A percentile compares a stretch with the other conserved stretches of the same genome.
Evolutionary conservation across 2,888 invertebrate species (phyloP).

Genomic region (Hypercompe scribonia): DNA sequence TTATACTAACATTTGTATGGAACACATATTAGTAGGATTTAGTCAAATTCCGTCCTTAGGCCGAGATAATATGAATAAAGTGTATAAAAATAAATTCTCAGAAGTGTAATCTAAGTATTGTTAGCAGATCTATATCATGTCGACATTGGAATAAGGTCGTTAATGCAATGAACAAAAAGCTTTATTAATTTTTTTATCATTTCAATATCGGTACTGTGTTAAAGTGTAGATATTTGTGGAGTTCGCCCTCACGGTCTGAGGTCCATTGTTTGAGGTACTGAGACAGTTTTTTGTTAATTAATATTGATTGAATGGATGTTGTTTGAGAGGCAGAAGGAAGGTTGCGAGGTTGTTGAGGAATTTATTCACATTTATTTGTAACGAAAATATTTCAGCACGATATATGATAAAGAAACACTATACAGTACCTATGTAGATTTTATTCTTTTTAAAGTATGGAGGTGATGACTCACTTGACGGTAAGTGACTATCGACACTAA

Average conservation of each 20-base stretch:
- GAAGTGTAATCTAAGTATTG: conserved; percentile 34
- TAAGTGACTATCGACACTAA: too few relatives aligned
- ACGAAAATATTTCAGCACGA: not conserved
- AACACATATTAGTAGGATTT: too few relatives aligned
- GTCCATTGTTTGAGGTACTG: conserved; percentile 9
- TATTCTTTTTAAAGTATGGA: too few relatives aligned
- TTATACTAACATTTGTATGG: too few relatives aligned
- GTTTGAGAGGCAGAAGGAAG: not conserved
- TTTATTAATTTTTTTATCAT: conserved; percentile 4
- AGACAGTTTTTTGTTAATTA: conserved; percentile 12
- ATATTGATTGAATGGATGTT: not conserved
- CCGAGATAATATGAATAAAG: conserved; percentile 7
- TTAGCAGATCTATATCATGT: conserved; percentile 37
- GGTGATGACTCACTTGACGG: too few relatives aligned
- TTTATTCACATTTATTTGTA: not conserved
- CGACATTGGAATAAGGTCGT: conserved; percentile 46
- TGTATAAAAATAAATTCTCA: conserved; percentile 28
- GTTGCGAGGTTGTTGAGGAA: not conserved
- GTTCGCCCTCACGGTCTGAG: conserved; percentile 17
- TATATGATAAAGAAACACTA: too few relatives aligned
- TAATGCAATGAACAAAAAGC: conserved; percentile 21
- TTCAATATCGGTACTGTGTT: conserved; percentile 6
- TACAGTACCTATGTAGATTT: too few relatives aligned
- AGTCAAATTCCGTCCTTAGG: not conserved
- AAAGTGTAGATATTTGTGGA: conserved; percentile 12